These are phyloP conservation scores for Listronotus bonariensis DNA, from an alignment of 1,140 invertebrate species.

Conservation along the genomic window DNA sequence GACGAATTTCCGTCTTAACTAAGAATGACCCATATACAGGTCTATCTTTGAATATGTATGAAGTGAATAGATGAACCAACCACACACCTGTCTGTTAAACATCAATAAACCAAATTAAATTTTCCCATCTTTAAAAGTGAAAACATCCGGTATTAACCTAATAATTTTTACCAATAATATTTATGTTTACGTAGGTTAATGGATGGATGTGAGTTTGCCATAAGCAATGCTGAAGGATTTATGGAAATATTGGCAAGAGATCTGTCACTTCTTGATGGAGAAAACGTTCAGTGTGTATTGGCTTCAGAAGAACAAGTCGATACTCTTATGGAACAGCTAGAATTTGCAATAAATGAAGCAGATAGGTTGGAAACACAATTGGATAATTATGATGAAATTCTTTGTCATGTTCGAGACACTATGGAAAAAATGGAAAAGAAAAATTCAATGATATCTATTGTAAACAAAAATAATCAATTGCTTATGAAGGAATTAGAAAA, in stretches of 20 bases:
- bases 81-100: no score
- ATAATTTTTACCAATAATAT: conserved; percentile 3
- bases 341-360: conserved; percentile 77
- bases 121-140: no score
- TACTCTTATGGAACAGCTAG: conserved; percentile 82
- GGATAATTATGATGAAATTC: conserved; percentile 77
- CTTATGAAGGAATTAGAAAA: conserved; percentile 79
- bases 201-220: conserved; percentile 75
- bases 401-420: conserved; percentile 80
- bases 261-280: conserved; percentile 81
- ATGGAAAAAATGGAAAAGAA: conserved; percentile 92
- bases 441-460: conserved; percentile 84
- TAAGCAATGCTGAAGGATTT: conserved; percentile 85
- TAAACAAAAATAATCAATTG: conserved; percentile 82
- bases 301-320: conserved; percentile 71
- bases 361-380: conserved; percentile 75
- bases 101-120: no score
- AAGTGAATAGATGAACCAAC: no score
- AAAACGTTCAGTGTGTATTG: conserved; percentile 59
- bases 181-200: conserved; percentile 61
- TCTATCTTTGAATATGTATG: no score
- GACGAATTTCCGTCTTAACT: no score
- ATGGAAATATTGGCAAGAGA: conserved; percentile 82
- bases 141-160: background rate
- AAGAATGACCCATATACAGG: no score